Conservation (phyloP, 2,888 invertebrate genomes). For the Osedax fenrisi region DNA sequence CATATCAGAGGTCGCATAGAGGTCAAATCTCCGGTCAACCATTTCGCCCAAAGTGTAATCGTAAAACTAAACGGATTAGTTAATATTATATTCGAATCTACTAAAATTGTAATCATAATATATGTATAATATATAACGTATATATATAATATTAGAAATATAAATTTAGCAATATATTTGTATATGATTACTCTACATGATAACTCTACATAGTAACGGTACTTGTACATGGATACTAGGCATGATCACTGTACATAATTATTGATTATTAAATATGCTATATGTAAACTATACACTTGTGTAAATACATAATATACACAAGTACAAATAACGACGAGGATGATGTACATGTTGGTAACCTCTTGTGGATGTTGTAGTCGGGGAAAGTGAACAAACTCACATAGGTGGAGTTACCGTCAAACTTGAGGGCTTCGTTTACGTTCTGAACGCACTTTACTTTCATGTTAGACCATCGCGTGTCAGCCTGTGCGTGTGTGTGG, state of each 20-base stretch:
- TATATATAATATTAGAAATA: not conserved
- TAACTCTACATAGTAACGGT: too few relatives aligned
- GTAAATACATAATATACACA: too few relatives aligned
- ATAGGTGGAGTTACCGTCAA: slow-evolving; percentile 36
- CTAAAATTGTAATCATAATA: not conserved
- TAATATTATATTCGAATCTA: not conserved
- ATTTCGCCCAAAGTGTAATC: not conserved
- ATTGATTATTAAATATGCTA: too few relatives aligned
- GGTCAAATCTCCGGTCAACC: not conserved
- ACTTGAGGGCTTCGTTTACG: slow-evolving; percentile 38
- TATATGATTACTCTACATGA: too few relatives aligned
- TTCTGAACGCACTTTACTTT: slow-evolving; percentile 35
- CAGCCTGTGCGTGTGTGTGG: not conserved
- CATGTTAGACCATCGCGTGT: slow-evolving; percentile 39
- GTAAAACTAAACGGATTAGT: not conserved
- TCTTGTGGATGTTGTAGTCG: not conserved
- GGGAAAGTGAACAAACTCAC: not conserved
- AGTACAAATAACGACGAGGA: too few relatives aligned
- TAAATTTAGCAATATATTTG: not conserved
- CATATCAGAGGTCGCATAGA: not conserved
- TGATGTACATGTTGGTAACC: too few relatives aligned
- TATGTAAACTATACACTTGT: too few relatives aligned
- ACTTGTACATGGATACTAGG: too few relatives aligned
- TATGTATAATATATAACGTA: not conserved
- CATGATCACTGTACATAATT: too few relatives aligned